Conservation (phyloP, 2,888 invertebrate species). For the Himalopsyche anomala region DNA sequence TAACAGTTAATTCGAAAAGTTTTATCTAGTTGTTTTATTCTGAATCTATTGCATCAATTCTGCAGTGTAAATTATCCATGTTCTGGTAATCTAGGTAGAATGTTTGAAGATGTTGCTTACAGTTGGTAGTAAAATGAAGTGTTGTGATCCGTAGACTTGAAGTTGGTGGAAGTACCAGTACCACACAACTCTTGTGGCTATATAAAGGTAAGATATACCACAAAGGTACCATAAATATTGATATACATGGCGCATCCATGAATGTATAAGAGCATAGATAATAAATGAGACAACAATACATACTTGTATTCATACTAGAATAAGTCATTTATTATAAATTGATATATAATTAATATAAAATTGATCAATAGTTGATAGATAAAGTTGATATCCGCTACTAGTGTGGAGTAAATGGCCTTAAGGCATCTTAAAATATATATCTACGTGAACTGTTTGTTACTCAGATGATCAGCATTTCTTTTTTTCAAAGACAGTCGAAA, state of each 20-base stretch:
- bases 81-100: background rate
- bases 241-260: slow-evolving; percentile 7
- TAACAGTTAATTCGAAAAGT: slow-evolving; percentile 11
- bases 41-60: background rate
- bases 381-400: too few relatives aligned
- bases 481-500: too few relatives aligned
- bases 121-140: slow-evolving; percentile 34
- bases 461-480: too few relatives aligned
- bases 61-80: background rate
- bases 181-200: slow-evolving; percentile 6
- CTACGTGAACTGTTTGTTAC: too few relatives aligned
- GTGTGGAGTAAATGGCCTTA: too few relatives aligned
- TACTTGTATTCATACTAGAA: too few relatives aligned
- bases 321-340: too few relatives aligned
- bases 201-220: slow-evolving; percentile 13
- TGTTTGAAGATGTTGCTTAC: background rate
- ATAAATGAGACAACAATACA: too few relatives aligned
- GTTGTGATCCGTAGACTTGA: slow-evolving; percentile 8
- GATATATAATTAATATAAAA: too few relatives aligned
- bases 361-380: too few relatives aligned
- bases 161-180: background rate
- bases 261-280: background rate
- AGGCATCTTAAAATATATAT: too few relatives aligned
- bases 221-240: slow-evolving; percentile 27
- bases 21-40: background rate